A percentile compares a stretch with the other conserved stretches of the same genome.
Conservation (phyloP, 1,140 invertebrate genomes). For the Tetraneura akinire region DNA sequence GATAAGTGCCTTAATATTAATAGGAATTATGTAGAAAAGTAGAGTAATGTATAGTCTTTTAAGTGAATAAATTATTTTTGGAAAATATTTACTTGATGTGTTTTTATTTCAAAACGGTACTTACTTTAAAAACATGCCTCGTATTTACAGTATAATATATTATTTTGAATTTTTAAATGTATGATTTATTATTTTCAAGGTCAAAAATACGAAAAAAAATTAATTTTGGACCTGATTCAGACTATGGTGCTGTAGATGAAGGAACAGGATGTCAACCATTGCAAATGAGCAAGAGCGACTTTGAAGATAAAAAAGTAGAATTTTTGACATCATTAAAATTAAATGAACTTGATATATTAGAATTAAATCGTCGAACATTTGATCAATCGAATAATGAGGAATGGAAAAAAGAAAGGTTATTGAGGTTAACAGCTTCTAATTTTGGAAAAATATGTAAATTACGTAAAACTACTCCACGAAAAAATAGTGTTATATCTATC, state of each 20-base stretch:
- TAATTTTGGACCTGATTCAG: neutral
- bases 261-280: neutral
- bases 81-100: too few relatives aligned
- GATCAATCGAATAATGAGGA: slow-evolving; percentile 17
- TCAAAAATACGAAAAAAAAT: too few relatives aligned
- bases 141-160: too few relatives aligned
- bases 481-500: neutral
- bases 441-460: slow-evolving; percentile 18
- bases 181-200: too few relatives aligned
- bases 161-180: too few relatives aligned
- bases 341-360: neutral
- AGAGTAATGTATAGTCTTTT: neutral
- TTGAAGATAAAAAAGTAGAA: neutral
- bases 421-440: slow-evolving; percentile 14
- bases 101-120: too few relatives aligned
- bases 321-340: slow-evolving; percentile 2
- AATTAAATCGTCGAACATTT: slow-evolving; percentile 3
- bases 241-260: slow-evolving; percentile 9
- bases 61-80: too few relatives aligned
- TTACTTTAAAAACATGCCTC: too few relatives aligned
- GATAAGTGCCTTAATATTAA: slow-evolving; percentile 50
- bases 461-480: neutral
- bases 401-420: neutral
- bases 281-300: neutral
- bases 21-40: slow-evolving; percentile 54